Evolutionary conservation across 2,888 invertebrate genomes (phyloP), one percentile per base, ranked within the genome.

Genomic region (Nomada fucata): DNA sequence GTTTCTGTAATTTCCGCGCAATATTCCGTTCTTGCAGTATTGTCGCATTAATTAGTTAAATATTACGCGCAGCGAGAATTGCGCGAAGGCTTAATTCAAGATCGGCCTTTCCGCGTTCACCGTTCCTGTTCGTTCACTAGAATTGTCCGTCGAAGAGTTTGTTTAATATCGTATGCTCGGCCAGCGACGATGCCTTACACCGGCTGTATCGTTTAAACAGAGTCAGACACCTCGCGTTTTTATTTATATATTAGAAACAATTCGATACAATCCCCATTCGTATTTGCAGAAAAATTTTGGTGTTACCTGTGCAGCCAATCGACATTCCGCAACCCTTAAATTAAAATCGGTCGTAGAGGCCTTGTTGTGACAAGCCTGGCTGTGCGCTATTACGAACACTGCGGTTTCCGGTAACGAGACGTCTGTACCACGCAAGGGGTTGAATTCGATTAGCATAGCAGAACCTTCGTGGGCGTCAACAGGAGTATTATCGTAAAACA

Each of bases 371-470:
- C 97, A 96, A 0, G 96, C 96, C 84, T 97, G 94, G 92, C 98
- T 98, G 93, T 99, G 98, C 55, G 98, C 97, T 76, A 99, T 97
- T 2, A 99, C 98, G 94, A 99, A 99, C 50, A 96, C 96, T 18
- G 97, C 97, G 82, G 96, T 96, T 79, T 95, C 93, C 0, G 99
- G 99, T 73, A 99, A 94, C 5, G 94, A 94, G n/a, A 99, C 96
- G 80, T 97, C 96, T 50, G 95, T 95, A 7, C 97, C 96, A 81
- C 95, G 95, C 75, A 99, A 94, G 0, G 99, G 99, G 91, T 97
- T 96, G 94, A 99, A 99, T 90, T 98, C 97, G 87, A 99, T 99
- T 90, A 97, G 96, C 93, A 98, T 98, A 0, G 99, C 98, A 91
- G 96, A 96, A 84, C 97, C 96, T 96, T 83, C 29, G 68, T 2